A percentile compares a stretch with the other conserved stretches of the same genome.
These are phyloP conservation scores for Phortica magna DNA, from an alignment of 2,888 invertebrate species.

Conservation along the genomic window DNA sequence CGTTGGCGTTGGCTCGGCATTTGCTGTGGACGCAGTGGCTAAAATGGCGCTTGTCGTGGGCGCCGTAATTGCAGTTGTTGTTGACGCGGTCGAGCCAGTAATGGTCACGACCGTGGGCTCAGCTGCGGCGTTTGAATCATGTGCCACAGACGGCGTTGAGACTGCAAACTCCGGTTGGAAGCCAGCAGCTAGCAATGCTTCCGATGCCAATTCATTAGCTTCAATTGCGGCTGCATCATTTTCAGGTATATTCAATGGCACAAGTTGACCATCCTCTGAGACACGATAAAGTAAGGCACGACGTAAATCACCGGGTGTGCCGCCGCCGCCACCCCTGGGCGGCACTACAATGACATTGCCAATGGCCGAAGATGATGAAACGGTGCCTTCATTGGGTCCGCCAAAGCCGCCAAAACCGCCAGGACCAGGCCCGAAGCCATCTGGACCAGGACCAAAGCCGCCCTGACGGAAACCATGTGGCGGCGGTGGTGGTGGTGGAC, in stretches of 20 bases:
- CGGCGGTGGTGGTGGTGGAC: conserved; percentile 29
- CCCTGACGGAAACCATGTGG: conserved; percentile 33
- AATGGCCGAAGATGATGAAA: conserved; percentile 41
- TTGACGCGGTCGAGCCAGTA: neutral
- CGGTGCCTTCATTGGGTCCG: conserved; percentile 32
- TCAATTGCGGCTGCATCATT: conserved; percentile 15
- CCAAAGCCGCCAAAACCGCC: conserved; percentile 37
- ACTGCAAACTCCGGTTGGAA: conserved; percentile 2
- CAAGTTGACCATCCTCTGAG: conserved; percentile 57
- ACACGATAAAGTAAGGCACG: conserved; percentile 56
- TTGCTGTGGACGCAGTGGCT: neutral
- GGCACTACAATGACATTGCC: conserved; percentile 62
- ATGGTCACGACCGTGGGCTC: conserved; percentile 33
- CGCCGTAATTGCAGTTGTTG: neutral
- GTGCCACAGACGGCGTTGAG: conserved; percentile 38
- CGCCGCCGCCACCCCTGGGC: conserved; percentile 24
- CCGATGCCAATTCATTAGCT: neutral
- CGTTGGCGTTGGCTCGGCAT: neutral
- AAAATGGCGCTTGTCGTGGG: neutral
- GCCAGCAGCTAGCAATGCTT: neutral
- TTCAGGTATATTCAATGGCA: conserved; percentile 52
- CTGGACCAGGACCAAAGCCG: conserved; percentile 10
- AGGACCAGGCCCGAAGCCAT: conserved; percentile 37
- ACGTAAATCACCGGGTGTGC: neutral
- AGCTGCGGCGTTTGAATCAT: conserved; percentile 20